phyloP scores from a whole-genome alignment of 2,888 invertebrate species.

The Sialis lutaria region DNA sequence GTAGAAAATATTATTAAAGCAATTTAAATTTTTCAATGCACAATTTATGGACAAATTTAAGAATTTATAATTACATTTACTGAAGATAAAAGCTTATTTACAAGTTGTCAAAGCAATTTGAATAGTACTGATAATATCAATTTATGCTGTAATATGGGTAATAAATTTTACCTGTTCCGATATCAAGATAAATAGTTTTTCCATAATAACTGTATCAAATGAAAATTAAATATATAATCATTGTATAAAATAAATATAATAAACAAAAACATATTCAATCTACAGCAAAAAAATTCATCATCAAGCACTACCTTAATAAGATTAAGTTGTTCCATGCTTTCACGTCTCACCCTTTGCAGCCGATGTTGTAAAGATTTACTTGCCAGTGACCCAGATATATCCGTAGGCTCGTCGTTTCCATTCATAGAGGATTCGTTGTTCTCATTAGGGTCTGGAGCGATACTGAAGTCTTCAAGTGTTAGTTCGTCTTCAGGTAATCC shows the following conservation, averaged over 20 bases:
- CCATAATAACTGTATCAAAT: conserved; percentile 1
- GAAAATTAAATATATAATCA: conserved; percentile 1
- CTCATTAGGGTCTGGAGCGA: conserved; percentile 5
- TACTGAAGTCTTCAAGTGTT: conserved; percentile 15
- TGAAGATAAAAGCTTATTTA: no score
- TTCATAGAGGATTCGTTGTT: conserved; percentile 2
- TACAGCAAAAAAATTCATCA: conserved; percentile 9
- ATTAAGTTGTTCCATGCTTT: conserved; percentile 93
- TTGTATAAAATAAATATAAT: conserved; percentile 14
- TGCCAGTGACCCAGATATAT: background rate
- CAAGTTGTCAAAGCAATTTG: no score
- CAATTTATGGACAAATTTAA: no score
- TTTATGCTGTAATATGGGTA: no score
- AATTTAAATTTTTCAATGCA: no score
- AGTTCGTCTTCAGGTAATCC: conserved; percentile 45
- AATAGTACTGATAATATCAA: no score
- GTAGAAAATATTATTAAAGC: no score
- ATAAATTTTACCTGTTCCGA: no score
- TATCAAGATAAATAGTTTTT: background rate
- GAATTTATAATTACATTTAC: no score
- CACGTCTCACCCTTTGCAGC: conserved; percentile 53
- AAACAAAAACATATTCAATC: conserved; percentile 9
- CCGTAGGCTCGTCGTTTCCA: conserved; percentile 4
- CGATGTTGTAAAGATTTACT: conserved; percentile 4
- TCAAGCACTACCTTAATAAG: conserved; percentile 57